These are phyloP conservation scores for Rhadinocentrus ornatus DNA, from an alignment of 2,797 vertebrate species.

Conservation along the genomic window DNA sequence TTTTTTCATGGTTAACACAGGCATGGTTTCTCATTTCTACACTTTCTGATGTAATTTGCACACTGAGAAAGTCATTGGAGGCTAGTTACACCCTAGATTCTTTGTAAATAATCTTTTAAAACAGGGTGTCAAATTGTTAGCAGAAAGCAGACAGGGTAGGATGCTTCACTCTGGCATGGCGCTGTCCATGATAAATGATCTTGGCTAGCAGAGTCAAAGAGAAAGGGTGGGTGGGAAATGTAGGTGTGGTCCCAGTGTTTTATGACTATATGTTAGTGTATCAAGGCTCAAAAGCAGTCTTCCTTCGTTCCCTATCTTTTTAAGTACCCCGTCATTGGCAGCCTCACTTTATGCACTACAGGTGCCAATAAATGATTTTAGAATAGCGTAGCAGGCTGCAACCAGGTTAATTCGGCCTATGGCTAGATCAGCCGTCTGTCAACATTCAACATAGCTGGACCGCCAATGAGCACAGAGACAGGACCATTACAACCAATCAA, in stretches of 20 bases:
- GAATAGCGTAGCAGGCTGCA: conserved; percentile 38
- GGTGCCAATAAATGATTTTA: conserved; percentile 74
- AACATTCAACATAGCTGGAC: conserved; percentile 53
- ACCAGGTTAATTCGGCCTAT: conserved; percentile 41
- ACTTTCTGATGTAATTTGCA: conserved; percentile 21
- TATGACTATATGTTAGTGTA: conserved; percentile 74
- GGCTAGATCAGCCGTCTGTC: conserved; percentile 62
- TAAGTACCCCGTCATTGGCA: conserved; percentile 74
- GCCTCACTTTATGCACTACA: conserved; percentile 20
- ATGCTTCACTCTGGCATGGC: conserved; percentile 31
- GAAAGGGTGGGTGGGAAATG: conserved; percentile 55
- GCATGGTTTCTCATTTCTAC: conserved; percentile 25
- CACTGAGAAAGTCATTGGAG: conserved; percentile 39
- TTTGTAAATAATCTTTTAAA: conserved; percentile 60
- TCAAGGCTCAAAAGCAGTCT: conserved; percentile 68
- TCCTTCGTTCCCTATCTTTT: conserved; percentile 62
- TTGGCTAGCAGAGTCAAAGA: conserved; percentile 49
- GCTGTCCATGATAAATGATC: conserved; percentile 67
- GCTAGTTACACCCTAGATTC: conserved; percentile 22
- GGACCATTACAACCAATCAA: conserved; percentile 64
- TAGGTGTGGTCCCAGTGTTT: conserved; percentile 72
- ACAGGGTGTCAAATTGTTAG: conserved; percentile 62
- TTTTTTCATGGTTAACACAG: conserved; percentile 38
- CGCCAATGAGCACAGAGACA: conserved; percentile 57
- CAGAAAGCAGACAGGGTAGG: conserved; percentile 32